phyloP scores from a whole-genome alignment of 1,140 invertebrate genomes.

The Brachionus calyciflorus region DNA sequence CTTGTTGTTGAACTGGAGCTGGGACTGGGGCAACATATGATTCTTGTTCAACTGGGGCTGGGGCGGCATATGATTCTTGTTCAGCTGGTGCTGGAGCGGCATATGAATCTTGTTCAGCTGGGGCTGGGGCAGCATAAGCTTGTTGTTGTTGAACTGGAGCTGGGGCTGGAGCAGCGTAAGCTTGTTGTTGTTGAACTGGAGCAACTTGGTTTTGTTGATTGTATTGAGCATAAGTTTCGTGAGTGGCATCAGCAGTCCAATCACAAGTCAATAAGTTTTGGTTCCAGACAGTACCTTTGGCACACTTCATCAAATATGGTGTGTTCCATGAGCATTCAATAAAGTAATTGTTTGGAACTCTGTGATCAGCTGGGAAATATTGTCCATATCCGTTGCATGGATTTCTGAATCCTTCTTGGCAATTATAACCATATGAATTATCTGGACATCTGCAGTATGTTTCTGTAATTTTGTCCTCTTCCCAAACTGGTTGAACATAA shows the following conservation, averaged over 20 bases:
- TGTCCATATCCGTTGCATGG: slow-evolving; percentile 12
- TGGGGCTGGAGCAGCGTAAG: neutral
- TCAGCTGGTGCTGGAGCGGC: neutral
- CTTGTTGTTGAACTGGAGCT: slow-evolving; percentile 31
- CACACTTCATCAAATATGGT: slow-evolving; percentile 44
- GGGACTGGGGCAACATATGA: neutral
- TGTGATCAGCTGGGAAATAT: slow-evolving; percentile 16
- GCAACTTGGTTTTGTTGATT: neutral
- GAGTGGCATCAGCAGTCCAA: slow-evolving; percentile 28
- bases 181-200: neutral
- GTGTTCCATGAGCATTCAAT: slow-evolving; percentile 42
- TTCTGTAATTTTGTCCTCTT: slow-evolving; percentile 23
- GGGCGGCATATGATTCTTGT: slow-evolving; percentile 11
- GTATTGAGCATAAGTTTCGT: slow-evolving; percentile 11
- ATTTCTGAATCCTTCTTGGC: slow-evolving; percentile 21
- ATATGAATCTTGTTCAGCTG: neutral
- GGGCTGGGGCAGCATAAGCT: neutral
- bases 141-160: too few species aligned
- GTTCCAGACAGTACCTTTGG: slow-evolving; percentile 43
- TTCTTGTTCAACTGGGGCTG: neutral
- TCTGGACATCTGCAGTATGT: slow-evolving; percentile 36
- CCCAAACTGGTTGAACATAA: slow-evolving; percentile 44
- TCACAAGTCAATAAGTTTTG: slow-evolving; percentile 39
- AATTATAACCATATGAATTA: slow-evolving; percentile 24
- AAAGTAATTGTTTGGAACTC: slow-evolving; percentile 30